Conservation (phyloP, 2,888 invertebrate species). For the Pristionchus entomophagus region DNA sequence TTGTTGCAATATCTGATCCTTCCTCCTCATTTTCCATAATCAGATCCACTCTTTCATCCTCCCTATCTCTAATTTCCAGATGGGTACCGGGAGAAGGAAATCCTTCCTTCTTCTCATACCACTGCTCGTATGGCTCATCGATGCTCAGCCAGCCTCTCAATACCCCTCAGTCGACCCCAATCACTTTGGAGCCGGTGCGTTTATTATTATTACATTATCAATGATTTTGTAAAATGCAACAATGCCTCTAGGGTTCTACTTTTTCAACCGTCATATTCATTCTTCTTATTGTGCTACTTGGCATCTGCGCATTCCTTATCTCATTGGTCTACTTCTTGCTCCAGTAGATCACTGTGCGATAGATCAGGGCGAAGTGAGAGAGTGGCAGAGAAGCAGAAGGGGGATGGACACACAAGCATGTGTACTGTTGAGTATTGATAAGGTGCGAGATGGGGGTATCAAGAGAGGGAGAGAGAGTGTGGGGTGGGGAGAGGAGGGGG, state of each 20-base stretch:
- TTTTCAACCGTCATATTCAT: neutral
- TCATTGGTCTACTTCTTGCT: neutral
- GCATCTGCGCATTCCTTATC: neutral
- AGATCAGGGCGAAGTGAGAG: constrained; percentile 5
- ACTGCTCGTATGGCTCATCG: neutral
- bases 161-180: constrained; percentile 72
- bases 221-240: too few species aligned
- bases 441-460: constrained; percentile 12
- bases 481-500: neutral
- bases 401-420: constrained; percentile 30
- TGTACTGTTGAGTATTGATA: constrained; percentile 38
- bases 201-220: neutral
- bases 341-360: neutral
- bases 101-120: neutral
- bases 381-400: constrained; percentile 6
- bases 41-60: too few species aligned
- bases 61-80: too few species aligned
- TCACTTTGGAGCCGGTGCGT: constrained; percentile 68
- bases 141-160: constrained; percentile 68
- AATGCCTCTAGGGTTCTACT: neutral
- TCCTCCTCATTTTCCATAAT: neutral
- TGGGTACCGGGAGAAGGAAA: constrained; percentile 36
- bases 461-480: neutral
- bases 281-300: neutral
- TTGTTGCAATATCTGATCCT: neutral